phyloP scores from a whole-genome alignment of 2,797 vertebrate genomes.

The Neosilurus mollespiculum region DNA sequence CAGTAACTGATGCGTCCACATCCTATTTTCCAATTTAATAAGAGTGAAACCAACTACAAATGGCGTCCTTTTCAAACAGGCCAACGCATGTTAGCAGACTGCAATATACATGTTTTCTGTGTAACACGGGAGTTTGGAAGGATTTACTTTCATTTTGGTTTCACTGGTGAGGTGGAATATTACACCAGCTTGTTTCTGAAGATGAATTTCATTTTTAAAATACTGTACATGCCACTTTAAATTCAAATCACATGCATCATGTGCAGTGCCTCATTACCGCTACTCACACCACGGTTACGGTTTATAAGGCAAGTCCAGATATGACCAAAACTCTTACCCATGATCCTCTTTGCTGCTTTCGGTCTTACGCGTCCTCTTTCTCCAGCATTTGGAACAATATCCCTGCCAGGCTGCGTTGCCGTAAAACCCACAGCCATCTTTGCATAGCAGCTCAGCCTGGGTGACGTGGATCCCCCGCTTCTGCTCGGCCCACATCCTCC shows the following conservation, averaged over 20 bases:
- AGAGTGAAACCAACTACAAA: too few relatives aligned
- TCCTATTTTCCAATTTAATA: too few relatives aligned
- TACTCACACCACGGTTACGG: neutral
- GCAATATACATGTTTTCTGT: too few relatives aligned
- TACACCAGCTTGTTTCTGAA: too few relatives aligned
- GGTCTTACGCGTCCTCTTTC: constrained; percentile 63
- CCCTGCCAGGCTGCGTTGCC: constrained; percentile 82
- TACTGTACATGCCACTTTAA: too few relatives aligned
- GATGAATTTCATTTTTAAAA: too few relatives aligned
- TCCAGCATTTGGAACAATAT: constrained; percentile 84
- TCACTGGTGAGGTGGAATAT: too few relatives aligned
- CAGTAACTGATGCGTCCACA: too few relatives aligned
- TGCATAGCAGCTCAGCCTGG: constrained; percentile 78
- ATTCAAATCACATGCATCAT: neutral
- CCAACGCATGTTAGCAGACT: too few relatives aligned
- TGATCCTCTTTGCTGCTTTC: constrained; percentile 59
- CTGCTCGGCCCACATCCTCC: constrained; percentile 69
- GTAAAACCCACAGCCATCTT: constrained; percentile 78
- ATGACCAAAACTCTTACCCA: constrained; percentile 55
- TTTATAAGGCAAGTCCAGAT: neutral
- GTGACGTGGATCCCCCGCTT: constrained; percentile 73
- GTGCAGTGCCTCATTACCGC: neutral
- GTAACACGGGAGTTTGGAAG: too few relatives aligned
- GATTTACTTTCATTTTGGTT: too few relatives aligned
- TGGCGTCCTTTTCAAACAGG: too few relatives aligned